Evolutionary conservation across 2,888 invertebrate genomes (phyloP), one percentile per base, ranked within the genome.

Genomic region (Papilio protenor): DNA sequence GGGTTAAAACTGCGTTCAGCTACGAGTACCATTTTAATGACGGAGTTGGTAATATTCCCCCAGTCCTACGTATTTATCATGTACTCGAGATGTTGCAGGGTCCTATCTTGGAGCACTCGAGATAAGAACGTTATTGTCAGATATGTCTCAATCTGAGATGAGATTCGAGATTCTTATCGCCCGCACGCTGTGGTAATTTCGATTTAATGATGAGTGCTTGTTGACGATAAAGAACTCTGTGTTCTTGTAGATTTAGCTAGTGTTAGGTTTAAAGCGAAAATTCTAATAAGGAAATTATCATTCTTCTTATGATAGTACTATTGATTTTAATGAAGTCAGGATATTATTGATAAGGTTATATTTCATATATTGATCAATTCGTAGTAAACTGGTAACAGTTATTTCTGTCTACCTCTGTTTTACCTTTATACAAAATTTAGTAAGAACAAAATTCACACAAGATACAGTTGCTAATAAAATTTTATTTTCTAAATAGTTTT

Each of bases 91-190:
- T 79, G 23, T 59, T 77, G 78, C 72, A 81, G 79, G 78, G 82
- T 81, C 80, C 74, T 81, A 84, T 84, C 83, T 83, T 79, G 73
- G 69, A 76, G 72, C 82, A 82, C 84, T 84, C 52, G 80, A 85
- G 83, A 84, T 84, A 81, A 71, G 16, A 64, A 10, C 73, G 73
- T 73, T 78, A 81, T 83, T 81, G 81, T 72, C 55, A 79, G 83
- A 84, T 83, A 81, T 81, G 77, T 81, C 81, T 82, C 79, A 81
- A 81, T 79, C 55, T 71, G 73, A 83, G 81, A 83, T 82, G 81
- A 83, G 80, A 81, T 80, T 78, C 76, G 72, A 75, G 77, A 80
- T 77, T 77, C 18, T 80, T 79, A 79, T 76, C 78, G 77, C 79
- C 33, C 33, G 57, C 40, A 45, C 59, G 69, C 73, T 73, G 78